Evolutionary conservation across 2,797 vertebrate species (phyloP).

Genomic region (Uromys caudimaculatus): DNA sequence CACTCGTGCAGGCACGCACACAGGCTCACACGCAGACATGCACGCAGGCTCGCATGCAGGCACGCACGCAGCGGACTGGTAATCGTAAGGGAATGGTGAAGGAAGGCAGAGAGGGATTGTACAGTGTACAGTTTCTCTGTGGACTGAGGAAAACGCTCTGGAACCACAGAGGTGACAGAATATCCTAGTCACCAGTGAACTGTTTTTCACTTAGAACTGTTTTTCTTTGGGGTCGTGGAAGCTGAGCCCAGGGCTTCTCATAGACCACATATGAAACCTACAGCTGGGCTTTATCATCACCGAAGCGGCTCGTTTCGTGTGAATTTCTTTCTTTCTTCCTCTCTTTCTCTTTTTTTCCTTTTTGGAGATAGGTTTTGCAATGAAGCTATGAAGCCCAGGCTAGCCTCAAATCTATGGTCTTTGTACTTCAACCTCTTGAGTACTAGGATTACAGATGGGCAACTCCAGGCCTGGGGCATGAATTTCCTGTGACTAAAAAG

Average conservation of each 20-base stretch:
- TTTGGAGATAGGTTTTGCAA: neutral
- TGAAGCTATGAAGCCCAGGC: neutral
- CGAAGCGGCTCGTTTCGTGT: neutral
- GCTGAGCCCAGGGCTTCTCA: neutral
- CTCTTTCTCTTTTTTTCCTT: neutral
- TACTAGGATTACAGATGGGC: neutral
- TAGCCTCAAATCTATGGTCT: neutral
- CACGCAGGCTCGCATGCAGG: neutral
- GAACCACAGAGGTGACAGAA: neutral
- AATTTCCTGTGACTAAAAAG: neutral
- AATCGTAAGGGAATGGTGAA: neutral
- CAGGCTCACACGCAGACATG: fast-evolving
- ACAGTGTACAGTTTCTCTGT: neutral
- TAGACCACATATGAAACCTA: neutral
- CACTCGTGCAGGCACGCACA: neutral
- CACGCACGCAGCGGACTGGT: neutral
- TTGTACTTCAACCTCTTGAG: neutral
- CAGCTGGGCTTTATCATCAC: neutral
- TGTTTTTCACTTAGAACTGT: neutral
- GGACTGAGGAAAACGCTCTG: neutral
- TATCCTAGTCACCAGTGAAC: neutral
- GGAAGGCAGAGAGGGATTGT: neutral
- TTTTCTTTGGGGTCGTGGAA: neutral
- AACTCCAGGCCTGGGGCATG: neutral
- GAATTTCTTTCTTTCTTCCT: neutral